Base-by-base conservation (phyloP, 1,140 invertebrate species). In the Trichonephila inaurata region DNA sequence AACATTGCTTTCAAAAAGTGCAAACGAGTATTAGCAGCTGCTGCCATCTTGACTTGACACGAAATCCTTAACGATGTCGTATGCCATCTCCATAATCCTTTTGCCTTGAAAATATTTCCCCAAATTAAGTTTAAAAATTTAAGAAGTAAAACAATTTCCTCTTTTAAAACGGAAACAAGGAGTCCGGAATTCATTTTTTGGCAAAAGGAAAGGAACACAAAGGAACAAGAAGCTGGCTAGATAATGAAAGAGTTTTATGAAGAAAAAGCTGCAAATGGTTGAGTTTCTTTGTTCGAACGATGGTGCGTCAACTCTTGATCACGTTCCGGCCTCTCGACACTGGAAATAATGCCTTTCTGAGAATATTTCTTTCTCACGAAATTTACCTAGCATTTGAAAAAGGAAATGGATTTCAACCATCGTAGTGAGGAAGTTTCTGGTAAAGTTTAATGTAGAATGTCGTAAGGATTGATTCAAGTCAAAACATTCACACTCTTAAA, bases 241-340 rank as follows among this genome's bases (percentile, higher is more conserved):
- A 89, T 89, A 89, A 89, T 89, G 87, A 62, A 89, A 28, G 61
- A 89, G 61, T 44, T 33, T 28, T 66, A 28, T 33, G 12, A 86
- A 69, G 61, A 89, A 44, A 89, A 89, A 89, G 87, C 87, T 66
- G 62, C 62, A 16, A 89, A 89, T 89, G 62, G 87, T 33, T 5
- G 33, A 72, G 28, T 19, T 16, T 62, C 61, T 89, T 89, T 89
- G 87, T 89, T 89, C 61, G 33, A 61, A 89, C 19, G 7, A n/a
- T 64, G 21, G 21, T 44, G 19, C 28, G 33, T 19, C 33, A 69
- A 21, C 33, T 69, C 62, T 89, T 69, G 87, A 89, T 89, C 87
- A 89, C 87, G 87, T 89, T 89, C 62, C 33, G 16, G 61, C 24
- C 33, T 69, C 58, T 64, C 28, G 2, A 10, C 62, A 12, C 61